Conservation (phyloP, 1,140 invertebrate genomes). For the Solen grandis region DNA sequence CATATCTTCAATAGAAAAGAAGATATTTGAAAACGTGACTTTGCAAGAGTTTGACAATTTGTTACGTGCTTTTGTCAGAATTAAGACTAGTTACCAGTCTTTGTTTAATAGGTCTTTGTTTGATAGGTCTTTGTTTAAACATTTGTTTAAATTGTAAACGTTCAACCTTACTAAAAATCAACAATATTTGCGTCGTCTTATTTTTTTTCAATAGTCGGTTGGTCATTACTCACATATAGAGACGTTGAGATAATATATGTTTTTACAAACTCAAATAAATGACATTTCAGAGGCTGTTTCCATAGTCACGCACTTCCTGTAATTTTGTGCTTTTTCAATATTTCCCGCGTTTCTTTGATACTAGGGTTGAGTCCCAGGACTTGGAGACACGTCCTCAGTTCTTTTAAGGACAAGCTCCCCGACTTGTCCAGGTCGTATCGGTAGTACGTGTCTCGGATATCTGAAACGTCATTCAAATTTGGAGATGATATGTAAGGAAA, state of each 20-base stretch:
- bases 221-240: background rate
- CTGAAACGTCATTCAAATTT: slow-evolving; percentile 14
- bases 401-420: slow-evolving; percentile 8
- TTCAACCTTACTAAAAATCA: background rate
- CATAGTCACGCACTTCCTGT: background rate
- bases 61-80: too few species aligned
- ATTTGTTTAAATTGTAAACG: background rate
- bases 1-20: too few species aligned
- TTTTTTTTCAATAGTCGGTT: background rate
- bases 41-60: too few species aligned
- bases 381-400: slow-evolving; percentile 37
- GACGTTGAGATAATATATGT: background rate
- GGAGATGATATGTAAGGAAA: background rate
- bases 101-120: too few species aligned
- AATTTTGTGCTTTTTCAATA: slow-evolving; percentile 14
- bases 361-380: slow-evolving; percentile 40
- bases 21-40: too few species aligned
- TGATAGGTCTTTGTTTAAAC: background rate
- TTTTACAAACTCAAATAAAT: background rate
- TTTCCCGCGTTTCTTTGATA: slow-evolving; percentile 4
- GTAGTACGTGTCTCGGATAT: slow-evolving; percentile 20
- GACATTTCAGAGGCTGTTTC: background rate
- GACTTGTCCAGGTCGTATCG: slow-evolving; percentile 38
- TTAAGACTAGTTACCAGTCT: too few species aligned
- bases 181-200: background rate